Base-by-base conservation (phyloP, 2,797 vertebrate species). In the Protonibea diacanthus region DNA sequence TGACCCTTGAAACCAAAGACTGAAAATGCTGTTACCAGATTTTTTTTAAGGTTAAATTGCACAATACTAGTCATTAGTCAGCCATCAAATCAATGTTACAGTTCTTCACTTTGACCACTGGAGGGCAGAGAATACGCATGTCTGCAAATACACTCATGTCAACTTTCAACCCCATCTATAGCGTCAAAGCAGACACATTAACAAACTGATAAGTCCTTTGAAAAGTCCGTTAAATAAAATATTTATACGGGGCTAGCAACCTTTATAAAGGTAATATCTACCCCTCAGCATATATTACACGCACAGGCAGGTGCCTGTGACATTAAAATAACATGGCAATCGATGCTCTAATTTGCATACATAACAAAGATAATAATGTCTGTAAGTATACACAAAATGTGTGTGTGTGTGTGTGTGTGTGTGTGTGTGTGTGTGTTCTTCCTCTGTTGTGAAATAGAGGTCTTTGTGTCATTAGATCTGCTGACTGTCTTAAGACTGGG, bases 401-500 rank as follows among this genome's bases (percentile, higher is more conserved):
- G 11, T 56, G 29, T 72, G 38, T 25, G 14, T 13, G 9, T 53
- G 63, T 58, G 20, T 44, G 25, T 20, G 21, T 60, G 20, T 61
- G 53, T 70, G 40, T 80, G 74, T 44, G 21, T 64, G 58, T 23
- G 53, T 58, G 38, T n/a, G 38, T 42, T n/a, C 7, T 5, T 27
- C 14, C 21, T 51, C 5, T 73, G 13, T 44, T 84, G 61, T 74
- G 65, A 77, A 64, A 59, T 59, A 44, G 40, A 71, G 33, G 4
- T 56, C 56, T 51, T 17, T 87, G 70, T 86, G 60, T 80, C 52
- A 62, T 52, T 7, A 29, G 45, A 86, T 75, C 91, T 84, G 80
- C 83, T 92, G 87, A 92, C 85, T 86, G 82, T 88, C 91, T 90
- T 81, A 55, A 83, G 85, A 87, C 59, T 21, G 17, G 48, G 10